A percentile compares a stretch with the other conserved stretches of the same genome.
phyloP scores from a whole-genome alignment of 2,888 invertebrate genomes.

The Charanyca ferruginea region DNA sequence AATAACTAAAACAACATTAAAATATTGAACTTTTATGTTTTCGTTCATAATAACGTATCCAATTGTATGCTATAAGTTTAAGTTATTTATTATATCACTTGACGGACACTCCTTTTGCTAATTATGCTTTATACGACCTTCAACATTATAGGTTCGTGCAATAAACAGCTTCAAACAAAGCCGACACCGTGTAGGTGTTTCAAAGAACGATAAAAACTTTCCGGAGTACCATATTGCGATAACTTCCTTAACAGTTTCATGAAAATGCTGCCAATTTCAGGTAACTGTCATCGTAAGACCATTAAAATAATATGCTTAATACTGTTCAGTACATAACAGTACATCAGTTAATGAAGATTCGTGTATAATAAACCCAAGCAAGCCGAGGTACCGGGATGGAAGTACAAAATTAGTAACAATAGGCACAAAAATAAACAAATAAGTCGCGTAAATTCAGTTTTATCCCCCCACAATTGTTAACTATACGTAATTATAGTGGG shows the following conservation, averaged over 20 bases:
- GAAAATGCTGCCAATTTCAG: not conserved
- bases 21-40: not conserved
- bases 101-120: slow-evolving; percentile 24
- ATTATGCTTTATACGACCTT: slow-evolving; percentile 37
- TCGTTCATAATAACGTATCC: not conserved
- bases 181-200: slow-evolving; percentile 38
- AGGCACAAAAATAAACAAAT: slow-evolving; percentile 36
- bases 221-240: not conserved
- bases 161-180: slow-evolving; percentile 46
- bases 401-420: slow-evolving; percentile 33
- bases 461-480: slow-evolving; percentile 40
- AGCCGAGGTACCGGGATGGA: not conserved
- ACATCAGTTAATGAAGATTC: not conserved
- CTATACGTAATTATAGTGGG: slow-evolving; percentile 49
- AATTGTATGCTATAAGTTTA: too few species aligned
- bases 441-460: slow-evolving; percentile 34
- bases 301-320: not conserved
- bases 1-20: not conserved
- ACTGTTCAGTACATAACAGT: not conserved
- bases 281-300: not conserved
- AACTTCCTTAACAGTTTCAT: slow-evolving; percentile 24
- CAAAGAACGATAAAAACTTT: slow-evolving; percentile 19
- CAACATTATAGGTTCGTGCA: slow-evolving; percentile 26
- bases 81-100: not conserved
- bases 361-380: not conserved